A percentile compares a stretch with the other conserved stretches of the same genome.
Evolutionary conservation across 2,113 vertebrate genomes (phyloP).

Genomic region (Cacatua alba): DNA sequence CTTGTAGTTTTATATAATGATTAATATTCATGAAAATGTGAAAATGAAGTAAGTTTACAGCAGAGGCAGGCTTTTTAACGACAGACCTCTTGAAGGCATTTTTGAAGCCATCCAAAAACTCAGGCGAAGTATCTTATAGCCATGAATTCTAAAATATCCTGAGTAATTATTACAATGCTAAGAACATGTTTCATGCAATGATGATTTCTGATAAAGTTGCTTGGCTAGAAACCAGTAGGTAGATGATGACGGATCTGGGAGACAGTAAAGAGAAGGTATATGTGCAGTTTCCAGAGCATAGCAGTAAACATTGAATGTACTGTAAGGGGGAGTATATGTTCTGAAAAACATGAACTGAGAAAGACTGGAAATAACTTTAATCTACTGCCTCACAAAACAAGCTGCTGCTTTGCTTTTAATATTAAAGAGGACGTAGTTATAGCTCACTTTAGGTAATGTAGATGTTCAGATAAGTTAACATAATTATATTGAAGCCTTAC

Average conservation of each 20-base stretch:
- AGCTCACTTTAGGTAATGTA: not conserved
- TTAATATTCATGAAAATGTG: not conserved
- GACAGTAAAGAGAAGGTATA: not conserved
- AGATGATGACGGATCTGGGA: not conserved
- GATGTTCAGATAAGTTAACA: not conserved
- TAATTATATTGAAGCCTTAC: not conserved
- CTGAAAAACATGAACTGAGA: not conserved
- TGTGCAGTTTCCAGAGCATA: not conserved
- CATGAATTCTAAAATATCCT: not conserved
- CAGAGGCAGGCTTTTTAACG: not conserved
- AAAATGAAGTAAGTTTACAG: not conserved
- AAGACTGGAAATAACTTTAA: not conserved
- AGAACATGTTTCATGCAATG: not conserved
- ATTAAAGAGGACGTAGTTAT: not conserved
- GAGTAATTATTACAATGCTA: not conserved
- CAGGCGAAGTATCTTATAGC: not conserved
- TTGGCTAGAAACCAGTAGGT: not conserved
- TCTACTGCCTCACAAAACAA: not conserved
- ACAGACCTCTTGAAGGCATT: not conserved
- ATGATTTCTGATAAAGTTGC: not conserved
- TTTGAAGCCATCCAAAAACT: not conserved
- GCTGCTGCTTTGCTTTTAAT: conserved; percentile 7
- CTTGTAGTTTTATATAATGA: not conserved
- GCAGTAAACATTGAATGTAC: not conserved
- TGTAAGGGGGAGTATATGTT: not conserved